Base-by-base conservation (phyloP, 1,140 invertebrate species). In the Zaprionus camerounensis region DNA sequence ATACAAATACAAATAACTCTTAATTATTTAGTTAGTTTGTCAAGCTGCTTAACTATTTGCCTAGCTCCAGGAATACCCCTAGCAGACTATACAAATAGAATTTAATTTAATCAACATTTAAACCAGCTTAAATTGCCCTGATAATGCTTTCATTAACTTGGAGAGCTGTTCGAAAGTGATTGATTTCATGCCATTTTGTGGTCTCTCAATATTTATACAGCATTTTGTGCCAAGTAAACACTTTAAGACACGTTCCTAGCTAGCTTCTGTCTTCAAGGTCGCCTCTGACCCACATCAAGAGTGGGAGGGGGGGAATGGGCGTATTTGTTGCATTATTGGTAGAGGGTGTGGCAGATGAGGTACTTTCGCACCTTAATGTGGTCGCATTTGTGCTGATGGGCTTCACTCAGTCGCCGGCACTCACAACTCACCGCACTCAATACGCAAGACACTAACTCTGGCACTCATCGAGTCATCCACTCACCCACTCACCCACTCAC, bases 311-410 rank as follows among this genome's bases (percentile, higher is more conserved):
- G 4, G 4, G 34, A 1, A 20, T 13, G 15, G 56, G 22, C 55
- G n/a, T 46, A 44, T 80, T 79, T 49, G 53, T 67, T 72, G 75
- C 71, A 78, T 79, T 82, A 85, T 72, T 71, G 68, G 68, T 77
- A 73, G 61, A 78, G 77, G 58, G 59, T 67, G 44, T 53, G 41
- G 49, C 63, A 65, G 28, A 59, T 71, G 62, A 76, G 78, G 71
- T 63, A 26, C 38, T 63, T 82, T 76, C 56, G 44, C 82, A 86
- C 80, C 80, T 86, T 83, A 86, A 86, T 83, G 83, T 70, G 77
- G 55, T 80, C 72, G 71, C 75, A 71, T 82, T 87, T 74, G 80
- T 65, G 63, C 46, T 83, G 76, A 82, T 83, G 72, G 67, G 78
- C 68, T 36, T 61, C 68, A 46, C 49, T 65, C 36, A 31, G 41